Base-by-base conservation (phyloP, 2,888 invertebrate species). In the Archips xylosteana region DNA sequence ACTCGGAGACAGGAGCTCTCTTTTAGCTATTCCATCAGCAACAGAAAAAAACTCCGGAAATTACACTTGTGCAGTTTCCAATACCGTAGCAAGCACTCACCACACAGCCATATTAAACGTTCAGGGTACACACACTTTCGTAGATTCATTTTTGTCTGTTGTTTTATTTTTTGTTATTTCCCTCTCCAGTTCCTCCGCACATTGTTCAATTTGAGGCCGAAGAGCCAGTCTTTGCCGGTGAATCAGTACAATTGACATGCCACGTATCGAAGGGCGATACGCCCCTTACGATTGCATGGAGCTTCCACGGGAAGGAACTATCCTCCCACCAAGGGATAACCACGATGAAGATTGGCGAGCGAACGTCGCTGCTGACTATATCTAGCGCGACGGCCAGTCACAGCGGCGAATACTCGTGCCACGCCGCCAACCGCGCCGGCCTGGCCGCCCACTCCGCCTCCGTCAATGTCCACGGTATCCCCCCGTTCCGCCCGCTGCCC, bases 201-300 rank as follows among this genome's bases (percentile, higher is more conserved):
- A 95, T 96, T 85, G 95, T 95, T 80, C 95, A 96, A 70, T 96
- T 96, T 85, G 90, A 90, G 83, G 95, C 96, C 79, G 95, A 95
- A 86, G 96, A 96, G 86, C 95, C 95, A 76, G 93, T 96, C 72
- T 95, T 95, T 87, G 95, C 96, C 78, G 96, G 96, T 70, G 96
- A 96, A 84, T 95, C 95, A 79, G 95, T 95, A 76, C 95, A 95
- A 78, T 93, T 96, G 80, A 92, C 87, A 76, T 96, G 96, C 90
- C 94, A 96, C 78, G 95, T 96, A 77, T 95, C 95, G 62, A 96
- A 96, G 88, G 96, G 97, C 71, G 97, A 97, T 85, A 88, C 94
- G 76, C 97, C 97, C 66, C 95, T 98, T 75, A 95, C 95, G 78
- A 96, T 98, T 74, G 95, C 95, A 67, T 98, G 98, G 98, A 95